Percentiles rank a stretch among this genome's conserved stretches.
phyloP scores from a whole-genome alignment of 1,140 invertebrate species.

The Dreissena polymorpha region DNA sequence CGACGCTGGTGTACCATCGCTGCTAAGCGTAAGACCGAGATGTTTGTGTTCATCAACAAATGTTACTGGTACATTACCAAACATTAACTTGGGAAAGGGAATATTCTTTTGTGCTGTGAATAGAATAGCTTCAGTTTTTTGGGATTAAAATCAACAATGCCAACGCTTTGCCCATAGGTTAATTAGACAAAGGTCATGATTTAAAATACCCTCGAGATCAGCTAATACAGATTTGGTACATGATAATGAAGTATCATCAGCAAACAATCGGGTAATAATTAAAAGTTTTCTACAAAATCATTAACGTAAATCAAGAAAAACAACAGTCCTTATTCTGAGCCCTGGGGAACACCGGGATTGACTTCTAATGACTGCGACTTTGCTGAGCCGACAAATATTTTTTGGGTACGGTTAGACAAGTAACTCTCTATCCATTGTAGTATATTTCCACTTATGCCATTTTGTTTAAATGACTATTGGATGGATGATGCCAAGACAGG shows the following conservation, averaged over 20 bases:
- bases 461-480: too few species aligned
- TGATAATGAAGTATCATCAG: too few species aligned
- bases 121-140: constrained; percentile 16
- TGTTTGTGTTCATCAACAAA: background rate
- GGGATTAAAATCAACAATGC: constrained; percentile 40
- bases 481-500: too few species aligned
- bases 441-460: constrained; percentile 30
- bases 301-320: constrained; percentile 61
- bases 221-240: too few species aligned
- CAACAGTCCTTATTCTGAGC: constrained; percentile 58
- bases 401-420: constrained; percentile 23
- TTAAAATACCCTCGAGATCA: too few species aligned
- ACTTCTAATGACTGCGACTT: background rate
- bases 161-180: background rate
- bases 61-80: too few species aligned
- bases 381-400: constrained; percentile 31
- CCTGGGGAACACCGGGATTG: constrained; percentile 58
- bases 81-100: background rate
- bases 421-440: constrained; percentile 46
- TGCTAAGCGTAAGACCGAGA: background rate
- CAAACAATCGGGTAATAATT: background rate
- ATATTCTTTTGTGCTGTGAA: background rate
- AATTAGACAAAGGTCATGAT: too few species aligned
- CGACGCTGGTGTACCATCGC: background rate
- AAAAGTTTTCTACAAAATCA: constrained; percentile 39